Evolutionary conservation across 1,140 invertebrate species (phyloP), one percentile per base, ranked within the genome.

Genomic region (Platyura marginata): DNA sequence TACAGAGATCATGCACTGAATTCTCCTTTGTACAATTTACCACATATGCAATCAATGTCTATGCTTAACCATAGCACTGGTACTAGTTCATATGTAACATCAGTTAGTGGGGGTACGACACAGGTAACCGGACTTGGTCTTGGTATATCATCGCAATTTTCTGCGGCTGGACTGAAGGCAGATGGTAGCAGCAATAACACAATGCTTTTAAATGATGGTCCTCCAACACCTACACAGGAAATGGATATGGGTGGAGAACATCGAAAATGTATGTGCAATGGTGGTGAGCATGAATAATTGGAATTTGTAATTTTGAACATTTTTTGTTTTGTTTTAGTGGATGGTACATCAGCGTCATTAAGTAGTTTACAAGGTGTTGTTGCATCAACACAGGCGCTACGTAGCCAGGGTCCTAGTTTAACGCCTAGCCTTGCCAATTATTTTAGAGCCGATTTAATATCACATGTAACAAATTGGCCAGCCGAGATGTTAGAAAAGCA

Each of bases 401-500:
- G 58, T 41, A 37, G 53, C 19, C 55, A 57, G 18, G 58, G 58
- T 45, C 81, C 80, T 34, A 77, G 79, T 57, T 68, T 94, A 51
- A 89, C 86, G 52, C 84, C 89, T 29, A 88, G 83, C 47, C 69
- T 94, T 49, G 80, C 84, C 46, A 89, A 93, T 67, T 87, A 93
- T 68, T 89, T 87, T 65, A 75, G 88, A 48, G 77, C 87, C 59
- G 84, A 92, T 65, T 70, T 95, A 49, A 87, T 89, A 45, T 73
- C 76, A 53, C 92, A 96, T 64, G 89, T 95, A 42, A 75, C 77
- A 48, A 84, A 82, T 38, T 95, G 91, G 83, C 86, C 86, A 44
- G 86, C 86, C 13, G 89, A 95, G 55, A 77, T 81, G 52, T 68
- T 90, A 46, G 90, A 95, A 65, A 88, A 85, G 73, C 89, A 94